A percentile compares a stretch with the other conserved stretches of the same genome.
Conservation (phyloP, 2,888 invertebrate genomes). For the Trichogramma dendrolimi region DNA sequence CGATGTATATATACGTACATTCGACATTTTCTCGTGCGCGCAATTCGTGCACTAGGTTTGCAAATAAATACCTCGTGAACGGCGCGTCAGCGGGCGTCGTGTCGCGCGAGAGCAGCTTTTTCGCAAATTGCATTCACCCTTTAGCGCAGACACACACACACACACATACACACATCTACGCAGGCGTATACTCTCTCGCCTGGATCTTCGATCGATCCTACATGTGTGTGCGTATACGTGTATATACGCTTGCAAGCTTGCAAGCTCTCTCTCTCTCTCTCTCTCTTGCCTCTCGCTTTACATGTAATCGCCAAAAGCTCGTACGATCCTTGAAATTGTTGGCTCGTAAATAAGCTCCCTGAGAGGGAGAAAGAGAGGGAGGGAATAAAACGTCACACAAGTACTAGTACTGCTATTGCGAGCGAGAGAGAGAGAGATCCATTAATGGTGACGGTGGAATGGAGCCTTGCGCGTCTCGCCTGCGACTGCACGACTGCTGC, state of each 20-base stretch:
- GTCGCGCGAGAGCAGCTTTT: too few relatives aligned
- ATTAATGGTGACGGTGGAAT: conserved; percentile 30
- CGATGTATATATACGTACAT: too few relatives aligned
- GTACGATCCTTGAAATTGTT: conserved; percentile 16
- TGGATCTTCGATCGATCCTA: too few relatives aligned
- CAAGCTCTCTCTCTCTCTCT: background rate
- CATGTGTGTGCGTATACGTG: background rate
- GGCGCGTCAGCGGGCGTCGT: too few relatives aligned
- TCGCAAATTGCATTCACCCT: too few relatives aligned
- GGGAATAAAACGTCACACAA: conserved; percentile 23
- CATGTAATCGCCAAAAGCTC: background rate
- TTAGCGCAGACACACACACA: too few relatives aligned
- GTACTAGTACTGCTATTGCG: conserved; percentile 8
- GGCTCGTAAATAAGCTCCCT: conserved; percentile 23
- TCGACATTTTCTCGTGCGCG: too few relatives aligned
- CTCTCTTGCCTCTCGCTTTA: background rate
- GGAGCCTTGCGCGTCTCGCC: conserved; percentile 8
- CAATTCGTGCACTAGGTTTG: too few relatives aligned
- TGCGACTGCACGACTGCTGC: background rate
- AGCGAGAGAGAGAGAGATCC: conserved; percentile 30
- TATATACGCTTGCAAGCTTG: conserved; percentile 17
- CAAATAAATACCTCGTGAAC: too few relatives aligned
- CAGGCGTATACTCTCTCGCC: too few relatives aligned
- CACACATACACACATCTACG: too few relatives aligned
- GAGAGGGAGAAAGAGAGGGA: background rate